Evolutionary conservation across 2,113 vertebrate species (phyloP).

Genomic region (Centropristis striata): DNA sequence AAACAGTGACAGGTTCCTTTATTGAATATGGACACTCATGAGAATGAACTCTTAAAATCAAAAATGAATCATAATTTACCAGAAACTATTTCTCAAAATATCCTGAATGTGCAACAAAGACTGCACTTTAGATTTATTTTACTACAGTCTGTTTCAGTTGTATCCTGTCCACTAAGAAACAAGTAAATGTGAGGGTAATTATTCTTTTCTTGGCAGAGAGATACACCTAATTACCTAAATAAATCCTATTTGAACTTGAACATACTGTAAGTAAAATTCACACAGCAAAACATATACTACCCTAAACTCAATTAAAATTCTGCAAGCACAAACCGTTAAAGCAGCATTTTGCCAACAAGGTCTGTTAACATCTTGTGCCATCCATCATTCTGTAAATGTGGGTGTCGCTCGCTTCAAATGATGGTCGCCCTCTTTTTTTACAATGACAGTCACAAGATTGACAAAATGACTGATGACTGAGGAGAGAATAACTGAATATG

Average conservation of each 20-base stretch:
- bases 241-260: neutral
- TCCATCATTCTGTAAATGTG: conserved; percentile 7
- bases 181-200: neutral
- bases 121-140: too few relatives aligned
- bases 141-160: neutral
- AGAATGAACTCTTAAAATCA: too few relatives aligned
- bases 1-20: too few relatives aligned
- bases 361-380: neutral
- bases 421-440: neutral
- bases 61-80: too few relatives aligned
- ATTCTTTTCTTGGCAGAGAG: neutral
- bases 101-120: neutral
- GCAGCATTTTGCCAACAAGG: neutral
- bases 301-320: neutral
- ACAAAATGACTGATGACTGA: conserved; percentile 10
- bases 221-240: neutral
- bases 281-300: neutral
- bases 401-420: neutral
- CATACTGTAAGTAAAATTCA: neutral
- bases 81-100: too few relatives aligned
- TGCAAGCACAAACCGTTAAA: neutral
- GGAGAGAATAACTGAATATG: neutral
- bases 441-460: neutral
- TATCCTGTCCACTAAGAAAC: neutral
- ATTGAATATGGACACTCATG: too few relatives aligned